Conservation (phyloP, 2,113 vertebrate species). For the Camelus bactrianus region DNA sequence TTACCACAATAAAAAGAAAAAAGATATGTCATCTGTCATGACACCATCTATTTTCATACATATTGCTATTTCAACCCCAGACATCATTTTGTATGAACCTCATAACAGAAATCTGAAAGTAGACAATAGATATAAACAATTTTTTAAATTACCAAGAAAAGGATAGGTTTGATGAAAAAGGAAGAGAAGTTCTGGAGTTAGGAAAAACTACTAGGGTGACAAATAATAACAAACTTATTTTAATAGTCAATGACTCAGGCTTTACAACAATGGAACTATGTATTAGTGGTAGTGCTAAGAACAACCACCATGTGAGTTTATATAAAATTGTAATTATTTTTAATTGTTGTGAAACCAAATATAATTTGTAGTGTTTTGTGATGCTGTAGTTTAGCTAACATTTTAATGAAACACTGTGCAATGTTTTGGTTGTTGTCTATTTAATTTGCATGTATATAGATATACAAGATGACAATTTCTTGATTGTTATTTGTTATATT, state of each 20-base stretch:
- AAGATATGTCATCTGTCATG: not conserved
- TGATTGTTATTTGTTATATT: not conserved
- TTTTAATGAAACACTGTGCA: not conserved
- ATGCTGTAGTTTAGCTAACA: not conserved
- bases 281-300: not conserved
- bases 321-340: slow-evolving; percentile 55
- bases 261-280: not conserved
- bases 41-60: not conserved
- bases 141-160: not conserved
- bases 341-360: not conserved
- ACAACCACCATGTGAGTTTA: not conserved
- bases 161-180: not conserved
- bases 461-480: not conserved
- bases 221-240: not conserved
- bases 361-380: not conserved
- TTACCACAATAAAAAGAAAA: not conserved
- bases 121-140: not conserved
- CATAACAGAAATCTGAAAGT: slow-evolving; percentile 7
- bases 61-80: not conserved
- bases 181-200: not conserved
- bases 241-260: not conserved
- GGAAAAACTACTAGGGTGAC: not conserved
- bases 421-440: slow-evolving; percentile 9
- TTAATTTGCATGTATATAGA: not conserved
- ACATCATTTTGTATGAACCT: not conserved